Evolutionary conservation across 2,113 vertebrate genomes (phyloP).

Genomic region (Triplophysa rosa): DNA sequence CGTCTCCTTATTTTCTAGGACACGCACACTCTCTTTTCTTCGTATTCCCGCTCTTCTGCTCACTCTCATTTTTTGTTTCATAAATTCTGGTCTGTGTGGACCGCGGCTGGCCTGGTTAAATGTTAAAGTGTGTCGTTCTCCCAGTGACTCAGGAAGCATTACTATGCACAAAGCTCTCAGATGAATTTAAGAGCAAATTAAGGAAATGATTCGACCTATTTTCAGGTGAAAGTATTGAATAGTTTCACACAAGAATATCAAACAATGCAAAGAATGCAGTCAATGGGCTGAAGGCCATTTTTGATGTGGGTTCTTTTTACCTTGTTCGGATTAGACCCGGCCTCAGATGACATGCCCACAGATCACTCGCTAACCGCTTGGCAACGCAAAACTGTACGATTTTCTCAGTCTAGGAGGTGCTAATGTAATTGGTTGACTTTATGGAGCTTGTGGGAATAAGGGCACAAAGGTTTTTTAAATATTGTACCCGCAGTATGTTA

Average conservation of each 20-base stretch:
- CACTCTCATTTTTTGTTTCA: background rate
- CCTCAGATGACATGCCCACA: too few relatives aligned
- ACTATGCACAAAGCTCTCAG: background rate
- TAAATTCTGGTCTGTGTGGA: background rate
- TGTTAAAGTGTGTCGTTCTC: slow-evolving; percentile 4
- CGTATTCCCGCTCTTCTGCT: background rate
- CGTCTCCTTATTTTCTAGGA: background rate
- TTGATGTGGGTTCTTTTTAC: too few relatives aligned
- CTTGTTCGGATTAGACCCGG: too few relatives aligned
- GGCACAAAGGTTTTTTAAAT: too few relatives aligned
- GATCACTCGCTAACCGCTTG: too few relatives aligned
- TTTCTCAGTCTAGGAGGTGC: too few relatives aligned
- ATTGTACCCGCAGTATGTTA: too few relatives aligned
- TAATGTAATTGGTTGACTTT: too few relatives aligned
- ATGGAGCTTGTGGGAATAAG: too few relatives aligned
- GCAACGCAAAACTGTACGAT: too few relatives aligned
- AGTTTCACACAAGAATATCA: background rate
- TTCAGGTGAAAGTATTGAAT: background rate
- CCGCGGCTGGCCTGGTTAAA: background rate
- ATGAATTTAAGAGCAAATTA: background rate
- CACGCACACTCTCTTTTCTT: background rate
- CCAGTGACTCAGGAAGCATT: background rate
- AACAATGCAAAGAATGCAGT: background rate
- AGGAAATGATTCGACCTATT: background rate
- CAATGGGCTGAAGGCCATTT: background rate